Conservation (phyloP, 2,888 invertebrate genomes). For the Periphyllus acericola region DNA sequence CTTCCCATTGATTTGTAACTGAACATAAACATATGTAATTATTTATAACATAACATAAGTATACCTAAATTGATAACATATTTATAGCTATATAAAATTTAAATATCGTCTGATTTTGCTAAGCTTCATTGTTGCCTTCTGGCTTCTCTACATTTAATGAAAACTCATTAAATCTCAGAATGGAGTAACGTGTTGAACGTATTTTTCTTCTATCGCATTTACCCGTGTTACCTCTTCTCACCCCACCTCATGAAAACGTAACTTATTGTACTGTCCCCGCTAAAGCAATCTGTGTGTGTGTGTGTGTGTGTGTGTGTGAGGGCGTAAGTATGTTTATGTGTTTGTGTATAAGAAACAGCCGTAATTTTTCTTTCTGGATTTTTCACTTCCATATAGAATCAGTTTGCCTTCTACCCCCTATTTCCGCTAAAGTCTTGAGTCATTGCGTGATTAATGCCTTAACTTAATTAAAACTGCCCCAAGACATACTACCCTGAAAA, state of each 20-base stretch:
- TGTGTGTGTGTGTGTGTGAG: background rate
- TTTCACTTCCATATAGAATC: constrained; percentile 38
- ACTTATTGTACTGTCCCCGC: constrained; percentile 45
- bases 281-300: constrained; percentile 51
- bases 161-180: constrained; percentile 44
- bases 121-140: background rate
- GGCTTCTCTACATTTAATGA: background rate
- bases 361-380: constrained; percentile 58
- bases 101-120: background rate
- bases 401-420: constrained; percentile 37
- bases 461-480: constrained; percentile 69
- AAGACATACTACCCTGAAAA: constrained; percentile 38
- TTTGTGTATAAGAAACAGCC: constrained; percentile 34
- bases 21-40: background rate
- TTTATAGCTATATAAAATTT: background rate
- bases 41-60: background rate
- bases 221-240: constrained; percentile 12
- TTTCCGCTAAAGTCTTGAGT: background rate
- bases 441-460: constrained; percentile 69
- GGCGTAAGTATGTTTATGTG: background rate
- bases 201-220: constrained; percentile 36
- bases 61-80: background rate
- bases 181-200: background rate
- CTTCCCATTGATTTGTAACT: too few relatives aligned
- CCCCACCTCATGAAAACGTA: constrained; percentile 27